phyloP scores from a whole-genome alignment of 2,797 vertebrate species.

The Crenuchus spilurus region DNA sequence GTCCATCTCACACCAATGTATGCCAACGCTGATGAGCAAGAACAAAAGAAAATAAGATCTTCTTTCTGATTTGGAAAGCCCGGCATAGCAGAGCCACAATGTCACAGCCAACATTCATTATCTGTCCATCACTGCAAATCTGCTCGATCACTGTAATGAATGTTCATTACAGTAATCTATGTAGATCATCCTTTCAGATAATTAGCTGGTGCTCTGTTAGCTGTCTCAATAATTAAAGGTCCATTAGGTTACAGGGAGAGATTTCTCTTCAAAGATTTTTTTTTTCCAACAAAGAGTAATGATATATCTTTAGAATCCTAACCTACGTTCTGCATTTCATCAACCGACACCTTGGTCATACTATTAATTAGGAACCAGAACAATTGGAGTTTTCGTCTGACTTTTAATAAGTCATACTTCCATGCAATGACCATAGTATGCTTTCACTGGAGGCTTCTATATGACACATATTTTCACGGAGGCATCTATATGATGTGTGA shows the following conservation, averaged over 20 bases:
- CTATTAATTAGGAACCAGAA: not conserved
- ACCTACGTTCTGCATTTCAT: conserved; percentile 5
- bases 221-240: conserved; percentile 32
- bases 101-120: not conserved
- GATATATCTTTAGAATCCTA: conserved; percentile 15
- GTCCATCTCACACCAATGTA: not conserved
- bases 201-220: conserved; percentile 20
- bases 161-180: conserved; percentile 9
- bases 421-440: not conserved
- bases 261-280: not conserved
- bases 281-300: conserved; percentile 13
- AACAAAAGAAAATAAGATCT: not conserved
- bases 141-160: conserved; percentile 16
- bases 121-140: conserved; percentile 14
- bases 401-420: conserved; percentile 12
- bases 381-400: conserved; percentile 17
- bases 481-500: conserved; percentile 29
- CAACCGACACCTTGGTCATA: not conserved
- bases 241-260: conserved; percentile 19
- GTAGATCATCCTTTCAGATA: conserved; percentile 19
- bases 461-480: conserved; percentile 21
- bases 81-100: not conserved
- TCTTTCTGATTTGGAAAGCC: not conserved
- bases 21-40: not conserved
- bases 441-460: no score